phyloP scores from a whole-genome alignment of 2,888 invertebrate genomes.

The Hypercompe scribonia region DNA sequence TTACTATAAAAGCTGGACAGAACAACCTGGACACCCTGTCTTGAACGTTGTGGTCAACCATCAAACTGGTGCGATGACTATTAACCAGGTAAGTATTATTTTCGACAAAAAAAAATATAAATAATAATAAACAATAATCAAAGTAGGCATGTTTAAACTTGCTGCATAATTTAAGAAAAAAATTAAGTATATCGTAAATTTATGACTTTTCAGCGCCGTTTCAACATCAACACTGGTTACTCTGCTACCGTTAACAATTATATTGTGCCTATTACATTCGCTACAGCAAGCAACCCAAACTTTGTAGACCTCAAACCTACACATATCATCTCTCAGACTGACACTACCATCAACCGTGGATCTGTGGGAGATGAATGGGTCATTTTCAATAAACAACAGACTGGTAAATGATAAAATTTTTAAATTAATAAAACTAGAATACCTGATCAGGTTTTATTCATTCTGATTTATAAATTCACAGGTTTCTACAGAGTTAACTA shows the following conservation, averaged over 20 bases:
- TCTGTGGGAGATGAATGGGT: slow-evolving; percentile 84
- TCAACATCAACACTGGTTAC: slow-evolving; percentile 77
- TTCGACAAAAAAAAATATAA: not conserved
- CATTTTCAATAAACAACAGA: slow-evolving; percentile 87
- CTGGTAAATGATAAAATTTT: slow-evolving; percentile 71
- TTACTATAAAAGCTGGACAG: slow-evolving; percentile 84
- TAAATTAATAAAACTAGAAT: not conserved
- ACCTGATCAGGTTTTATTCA: too few species aligned
- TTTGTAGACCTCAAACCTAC: slow-evolving; percentile 78
- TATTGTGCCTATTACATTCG: slow-evolving; percentile 77
- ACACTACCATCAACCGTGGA: slow-evolving; percentile 67
- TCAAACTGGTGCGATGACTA: slow-evolving; percentile 67
- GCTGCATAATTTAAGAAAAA: not conserved
- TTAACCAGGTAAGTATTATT: slow-evolving; percentile 74
- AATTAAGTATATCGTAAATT: not conserved
- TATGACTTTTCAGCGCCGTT: slow-evolving; percentile 76
- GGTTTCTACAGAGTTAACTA: slow-evolving; percentile 91
- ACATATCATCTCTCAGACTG: slow-evolving; percentile 64
- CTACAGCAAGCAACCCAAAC: slow-evolving; percentile 73
- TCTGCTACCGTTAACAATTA: slow-evolving; percentile 64
- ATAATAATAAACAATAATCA: not conserved
- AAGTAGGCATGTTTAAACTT: not conserved
- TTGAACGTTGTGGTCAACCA: slow-evolving; percentile 84
- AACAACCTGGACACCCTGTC: slow-evolving; percentile 87
- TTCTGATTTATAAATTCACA: slow-evolving; percentile 47